Evolutionary conservation across 2,888 invertebrate genomes (phyloP), one percentile per base, ranked within the genome.

Genomic region (Drosophila gaucha): DNA sequence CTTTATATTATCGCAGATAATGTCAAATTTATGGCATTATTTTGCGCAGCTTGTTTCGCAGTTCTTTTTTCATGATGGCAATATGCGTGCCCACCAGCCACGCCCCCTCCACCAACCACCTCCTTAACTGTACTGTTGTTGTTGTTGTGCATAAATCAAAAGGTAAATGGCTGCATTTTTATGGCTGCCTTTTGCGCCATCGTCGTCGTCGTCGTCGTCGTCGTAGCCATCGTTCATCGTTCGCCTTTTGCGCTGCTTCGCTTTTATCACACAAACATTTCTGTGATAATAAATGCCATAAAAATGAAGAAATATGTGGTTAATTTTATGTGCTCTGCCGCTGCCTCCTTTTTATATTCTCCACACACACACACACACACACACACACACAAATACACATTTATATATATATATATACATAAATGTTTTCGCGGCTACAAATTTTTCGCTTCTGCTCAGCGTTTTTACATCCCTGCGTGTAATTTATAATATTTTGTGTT

Each of bases 221-320:
- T 14, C 47, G 60, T 20, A 39, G 46, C 47, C 72, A 43, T 67
- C 62, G 74, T 62, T 72, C 71, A 57, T 71, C 58, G 72, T 58
- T 71, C 58, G 77, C 56, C 73, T 58, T 72, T 73, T 72, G 62
- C 62, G 74, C 62, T 70, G 82, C 80, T 86, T 84, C 87, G 74
- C 89, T 87, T 85, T 85, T 85, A 85, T 85, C 89, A 85, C 85
- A 88, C 88, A 88, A 88, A 87, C 87, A 83, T 88, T 78, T 80
- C 86, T 83, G 86, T 83, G 89, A 88, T 89, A 88, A 88, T 89
- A 89, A 88, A 89, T 88, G 90, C 89, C 89, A 88, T 89, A 89
- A 88, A 86, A 88, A 89, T 89, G 89, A 89, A 89, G 88, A 89
- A 89, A 88, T 88, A 88, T 89, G 89, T 89, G 88, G 89, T 89